phyloP scores from a whole-genome alignment of 2,888 invertebrate species.

The Unio pictorum region DNA sequence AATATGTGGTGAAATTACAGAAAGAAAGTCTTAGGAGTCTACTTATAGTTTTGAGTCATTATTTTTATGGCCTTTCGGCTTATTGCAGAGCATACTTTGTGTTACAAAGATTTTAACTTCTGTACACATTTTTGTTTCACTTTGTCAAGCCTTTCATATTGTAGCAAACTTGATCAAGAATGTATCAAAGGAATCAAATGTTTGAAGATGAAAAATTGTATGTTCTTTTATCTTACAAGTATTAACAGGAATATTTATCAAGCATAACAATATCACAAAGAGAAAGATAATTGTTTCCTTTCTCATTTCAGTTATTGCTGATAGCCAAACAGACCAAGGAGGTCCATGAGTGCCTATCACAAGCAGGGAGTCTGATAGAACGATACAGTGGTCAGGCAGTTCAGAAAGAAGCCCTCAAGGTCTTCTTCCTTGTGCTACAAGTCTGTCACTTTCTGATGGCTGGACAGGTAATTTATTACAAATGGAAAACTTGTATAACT shows the following conservation, averaged over 20 bases:
- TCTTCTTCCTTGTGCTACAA: constrained; percentile 93
- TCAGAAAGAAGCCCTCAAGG: constrained; percentile 94
- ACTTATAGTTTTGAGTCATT: no score
- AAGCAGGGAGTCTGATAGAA: constrained; percentile 92
- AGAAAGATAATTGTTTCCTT: constrained; percentile 8
- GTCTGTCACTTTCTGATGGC: constrained; percentile 96
- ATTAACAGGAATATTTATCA: background rate
- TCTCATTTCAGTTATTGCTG: constrained; percentile 82
- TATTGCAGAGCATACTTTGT: no score
- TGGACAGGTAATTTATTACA: constrained; percentile 79
- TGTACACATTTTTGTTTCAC: no score
- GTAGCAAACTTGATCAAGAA: no score
- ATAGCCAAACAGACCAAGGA: constrained; percentile 94
- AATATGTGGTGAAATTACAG: no score
- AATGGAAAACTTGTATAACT: no score
- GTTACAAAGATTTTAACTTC: no score
- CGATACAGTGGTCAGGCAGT: constrained; percentile 86
- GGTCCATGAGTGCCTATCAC: constrained; percentile 89
- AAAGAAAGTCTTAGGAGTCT: no score
- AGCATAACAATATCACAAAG: constrained; percentile 16
- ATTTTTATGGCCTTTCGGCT: no score
- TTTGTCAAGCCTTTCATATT: no score
- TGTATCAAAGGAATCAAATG: no score
- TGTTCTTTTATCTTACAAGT: background rate
- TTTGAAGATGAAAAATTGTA: background rate